Percentiles rank a stretch among this genome's conserved stretches.
phyloP scores from a whole-genome alignment of 2,113 vertebrate species.

The Ramphastos sulfuratus region DNA sequence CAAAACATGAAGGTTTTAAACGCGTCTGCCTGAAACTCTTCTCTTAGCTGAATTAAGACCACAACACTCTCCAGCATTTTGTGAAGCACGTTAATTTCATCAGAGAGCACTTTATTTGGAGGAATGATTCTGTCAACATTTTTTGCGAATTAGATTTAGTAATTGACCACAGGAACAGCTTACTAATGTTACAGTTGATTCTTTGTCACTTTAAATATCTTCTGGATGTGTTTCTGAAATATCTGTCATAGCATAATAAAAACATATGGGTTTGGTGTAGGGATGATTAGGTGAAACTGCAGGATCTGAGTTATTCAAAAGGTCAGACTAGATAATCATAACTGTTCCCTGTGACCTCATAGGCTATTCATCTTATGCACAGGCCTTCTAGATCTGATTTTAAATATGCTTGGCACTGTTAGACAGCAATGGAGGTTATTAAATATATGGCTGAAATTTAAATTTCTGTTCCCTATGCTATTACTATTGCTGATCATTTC shows the following conservation, averaged over 20 bases:
- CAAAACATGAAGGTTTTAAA: not conserved
- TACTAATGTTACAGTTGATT: not conserved
- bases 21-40: not conserved
- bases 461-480: conserved; percentile 6
- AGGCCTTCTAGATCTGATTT: not conserved
- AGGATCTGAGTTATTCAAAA: conserved; percentile 31
- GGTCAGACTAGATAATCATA: conserved; percentile 36
- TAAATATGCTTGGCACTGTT: conserved; percentile 12
- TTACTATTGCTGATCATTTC: conserved; percentile 6
- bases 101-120: not conserved
- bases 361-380: conserved; percentile 19
- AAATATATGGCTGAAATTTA: conserved; percentile 15
- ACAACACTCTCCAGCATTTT: not conserved
- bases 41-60: not conserved
- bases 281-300: conserved; percentile 26
- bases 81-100: not conserved
- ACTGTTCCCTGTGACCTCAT: conserved; percentile 1
- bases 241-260: not conserved
- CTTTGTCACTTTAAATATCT: conserved; percentile 2
- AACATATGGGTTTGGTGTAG: not conserved
- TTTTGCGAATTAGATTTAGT: not conserved
- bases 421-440: not conserved
- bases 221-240: not conserved
- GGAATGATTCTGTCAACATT: not conserved
- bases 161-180: not conserved